These are phyloP conservation scores for Eulemur macaco DNA, from an alignment of 2,113 vertebrate genomes.

Conservation along the genomic window DNA sequence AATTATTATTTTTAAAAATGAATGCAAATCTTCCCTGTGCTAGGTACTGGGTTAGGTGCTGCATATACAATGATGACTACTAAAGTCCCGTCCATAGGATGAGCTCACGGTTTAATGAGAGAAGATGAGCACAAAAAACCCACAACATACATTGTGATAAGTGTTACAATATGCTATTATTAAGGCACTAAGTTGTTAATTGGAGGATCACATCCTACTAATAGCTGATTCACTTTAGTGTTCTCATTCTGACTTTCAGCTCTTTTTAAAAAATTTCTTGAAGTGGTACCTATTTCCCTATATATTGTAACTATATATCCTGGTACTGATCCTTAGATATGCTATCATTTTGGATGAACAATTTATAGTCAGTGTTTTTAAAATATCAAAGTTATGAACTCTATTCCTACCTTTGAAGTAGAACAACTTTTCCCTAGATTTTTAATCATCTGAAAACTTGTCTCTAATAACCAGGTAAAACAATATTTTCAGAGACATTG, in stretches of 20 bases:
- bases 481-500: not conserved
- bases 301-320: not conserved
- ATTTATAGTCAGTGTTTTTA: not conserved
- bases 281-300: not conserved
- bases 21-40: not conserved
- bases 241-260: not conserved
- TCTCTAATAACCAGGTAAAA: not conserved
- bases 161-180: not conserved
- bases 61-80: not conserved
- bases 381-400: slow-evolving; percentile 5
- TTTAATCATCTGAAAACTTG: not conserved
- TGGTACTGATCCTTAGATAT: not conserved
- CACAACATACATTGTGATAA: not conserved
- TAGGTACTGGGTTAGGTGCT: not conserved
- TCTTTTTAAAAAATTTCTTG: not conserved
- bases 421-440: slow-evolving; percentile 9
- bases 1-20: not conserved
- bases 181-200: not conserved
- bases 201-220: not conserved
- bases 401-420: not conserved
- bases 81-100: not conserved
- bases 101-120: not conserved
- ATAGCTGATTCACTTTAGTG: not conserved
- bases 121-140: not conserved
- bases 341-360: not conserved